Evolutionary conservation across 2,888 invertebrate genomes (phyloP), one percentile per base, ranked within the genome.

Genomic region (Sycophila texana): DNA sequence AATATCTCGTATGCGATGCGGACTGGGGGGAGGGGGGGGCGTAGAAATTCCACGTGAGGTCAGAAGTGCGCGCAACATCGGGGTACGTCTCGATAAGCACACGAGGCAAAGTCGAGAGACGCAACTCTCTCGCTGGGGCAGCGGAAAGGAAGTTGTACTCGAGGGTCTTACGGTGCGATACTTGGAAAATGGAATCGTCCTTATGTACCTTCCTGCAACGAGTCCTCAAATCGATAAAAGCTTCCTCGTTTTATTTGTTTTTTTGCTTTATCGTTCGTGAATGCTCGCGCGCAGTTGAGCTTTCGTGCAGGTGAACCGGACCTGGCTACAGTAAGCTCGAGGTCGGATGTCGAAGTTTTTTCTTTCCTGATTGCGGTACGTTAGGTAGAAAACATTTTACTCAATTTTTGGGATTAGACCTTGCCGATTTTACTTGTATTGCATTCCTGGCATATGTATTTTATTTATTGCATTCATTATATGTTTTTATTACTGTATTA

Each of bases 331-430:
- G 30, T 18, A 13, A 18, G n/a, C 60, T 10, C 53, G 60, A 74
- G 47, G 26, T 79, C 74, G 71, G 60, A 74, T 20, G 26, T 79
- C 74, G 66, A 74, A 74, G 74, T 66, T 53, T 66, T 71, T 71
- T 71, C 61, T 58, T 68, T 49, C 18, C 30, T n/a, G 12, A 13
- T 57, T 47, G 16, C 16, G 20, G 58, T 47, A 30, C 57, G 51
- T 16, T 20, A 49, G 58, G 22, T 51, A 20, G 55, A 55, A 39
- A 39, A 7, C 7, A 10, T 39, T 39, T 39, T 39, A 68, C 51
- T 60, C 20, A 39, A 66, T 77, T 66, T 66, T 30, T n/a, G 30
- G 39, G 53, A 65, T 26, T 49, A 26, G 55, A 5, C 47, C 55
- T 74, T 57, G 20, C 14, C 26, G 14, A 20, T 22, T 67, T 20